Base-by-base conservation (phyloP, 2,797 vertebrate genomes). In the Cyprinodon diabolis region DNA sequence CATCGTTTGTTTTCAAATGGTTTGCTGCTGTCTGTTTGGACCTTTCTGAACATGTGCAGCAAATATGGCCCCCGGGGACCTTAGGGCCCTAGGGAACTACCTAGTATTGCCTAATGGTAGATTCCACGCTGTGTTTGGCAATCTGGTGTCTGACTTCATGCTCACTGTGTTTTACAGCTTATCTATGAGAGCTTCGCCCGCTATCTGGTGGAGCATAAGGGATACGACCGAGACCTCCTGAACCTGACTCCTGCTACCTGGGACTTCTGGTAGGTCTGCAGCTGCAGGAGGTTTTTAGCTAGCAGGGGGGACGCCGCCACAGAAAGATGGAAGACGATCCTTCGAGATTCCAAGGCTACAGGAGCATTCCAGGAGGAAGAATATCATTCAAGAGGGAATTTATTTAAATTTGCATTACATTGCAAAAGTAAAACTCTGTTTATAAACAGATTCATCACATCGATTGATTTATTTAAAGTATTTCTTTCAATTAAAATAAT, bases 171-270 rank as follows among this genome's bases (percentile, higher is more conserved):
- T 91, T 40, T 93, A 21, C 93, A 99, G 98, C 93, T 99, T 30
- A 97, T 99, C 94, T 99, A 98, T 87, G 95, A 98, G 76, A 98
- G 97, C 83, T 97, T 98, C 90, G 95, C 97, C 77, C 90, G 96
- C 6, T 99, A 96, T 82, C 86, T 99, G 78, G 97, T 98, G 88
- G 95, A 94, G 2, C 94, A 98, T 87, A 99, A 95, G 91, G 96
- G 95, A 7, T 99, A 98, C 81, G 95, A 97, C 35, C 92, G 95
- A 84, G 96, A 96, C 76, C 93, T 99, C 82, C 94, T 99, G 81
- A 94, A 84, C 63, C 87, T 98, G 49, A 94, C 95, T 71, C 94
- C 96, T 30, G 95, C 96, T 43, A 95, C 92, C 60, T 98, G 97
- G 95, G 97, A 97, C 89, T 99, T 99, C 92, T 99, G 97, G 98